Base-by-base conservation (phyloP, 1,140 invertebrate species). In the Pararge aegeria region DNA sequence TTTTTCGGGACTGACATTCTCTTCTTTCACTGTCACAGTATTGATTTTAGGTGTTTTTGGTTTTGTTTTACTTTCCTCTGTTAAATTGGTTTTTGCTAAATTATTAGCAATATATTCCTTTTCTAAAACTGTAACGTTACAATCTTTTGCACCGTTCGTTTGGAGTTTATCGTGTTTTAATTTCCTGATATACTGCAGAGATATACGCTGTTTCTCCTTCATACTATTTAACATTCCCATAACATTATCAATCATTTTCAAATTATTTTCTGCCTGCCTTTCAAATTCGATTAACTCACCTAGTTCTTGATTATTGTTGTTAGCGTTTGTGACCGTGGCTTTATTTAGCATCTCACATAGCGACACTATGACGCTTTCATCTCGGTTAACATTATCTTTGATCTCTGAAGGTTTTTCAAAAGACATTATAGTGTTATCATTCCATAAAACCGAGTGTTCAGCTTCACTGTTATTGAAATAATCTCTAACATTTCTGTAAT, bases 291-390 rank as follows among this genome's bases (percentile, higher is more conserved):
- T 15, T 27, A 87, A 56, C 34, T 80, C 64, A 38, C 78, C 61
- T 0, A 80, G 19, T 54, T 80, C 78, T 42, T 71, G 72, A 27
- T 53, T 75, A 1, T 68, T 70, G n/a, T 56, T 67, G 48, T 75
- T 58, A n/a, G 50, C 21, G 24, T 67, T 74, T 10, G 54, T 68
- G 6, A 80, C 64, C 13, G 72, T 70, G 5, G 81, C 75, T 71
- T 85, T 83, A 49, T 78, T 77, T 12, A 88, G 56, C 56, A 83
- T 48, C 21, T 88, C 75, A 69, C 83, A 86, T 0, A 87, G 61
- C 5, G 80, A 80, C 1, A 79, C 70, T 54, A 88, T 83, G 2
- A 80, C 78, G 73, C 73, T 83, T 30, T 86, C 81, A 53, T 86
- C 80, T 63, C 74, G 5, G 20, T 73, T 70, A 37, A 55, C 69